Base-by-base conservation (phyloP, 2,888 invertebrate genomes). In the Oxycera nigricornis region DNA sequence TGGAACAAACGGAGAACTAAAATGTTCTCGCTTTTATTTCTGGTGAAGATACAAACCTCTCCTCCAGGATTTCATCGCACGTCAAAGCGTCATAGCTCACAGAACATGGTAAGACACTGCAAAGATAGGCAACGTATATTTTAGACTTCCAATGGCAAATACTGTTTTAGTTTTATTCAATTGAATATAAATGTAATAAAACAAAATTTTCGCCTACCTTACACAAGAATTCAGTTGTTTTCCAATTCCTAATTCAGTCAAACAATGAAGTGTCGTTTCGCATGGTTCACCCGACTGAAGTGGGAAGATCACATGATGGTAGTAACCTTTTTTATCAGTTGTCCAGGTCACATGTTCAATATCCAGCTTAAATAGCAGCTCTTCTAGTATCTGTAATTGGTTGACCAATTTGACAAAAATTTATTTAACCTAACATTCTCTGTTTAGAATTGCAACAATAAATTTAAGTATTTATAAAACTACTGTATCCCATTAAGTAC, bases 301-400 rank as follows among this genome's bases (percentile, higher is more conserved):
- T 7, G 92, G 92, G 81, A 92, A 92, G 73, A 91, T 88, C 73
- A 91, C 90, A 84, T 92, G 91, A 81, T 89, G 89, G 82, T 90
- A 91, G 84, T 90, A 89, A 28, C 91, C 90, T 59, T 87, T 86
- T 81, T 89, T 91, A 81, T 92, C 91, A 74, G 88, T 88, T 79
- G 89, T 87, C 92, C 92, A 92, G 35, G 90, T 90, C 9, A 89
- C 90, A 81, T 91, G 91, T 78, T 91, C 91, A 62, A 92, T 90
- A 79, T 88, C 87, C 9, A 92, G 85, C 81, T 91, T 91, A 74
- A 84, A 87, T 57, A 92, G 85, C 73, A 92, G 81, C 81, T 91
- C 91, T 79, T 91, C 90, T 30, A 92, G 84, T 76, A 92, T 90
- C 91, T 91, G 82, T 14, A 79, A 79, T 55, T 22, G 11, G 7